Evolutionary conservation across 2,113 vertebrate genomes (phyloP).

Genomic region (Upupa epops): DNA sequence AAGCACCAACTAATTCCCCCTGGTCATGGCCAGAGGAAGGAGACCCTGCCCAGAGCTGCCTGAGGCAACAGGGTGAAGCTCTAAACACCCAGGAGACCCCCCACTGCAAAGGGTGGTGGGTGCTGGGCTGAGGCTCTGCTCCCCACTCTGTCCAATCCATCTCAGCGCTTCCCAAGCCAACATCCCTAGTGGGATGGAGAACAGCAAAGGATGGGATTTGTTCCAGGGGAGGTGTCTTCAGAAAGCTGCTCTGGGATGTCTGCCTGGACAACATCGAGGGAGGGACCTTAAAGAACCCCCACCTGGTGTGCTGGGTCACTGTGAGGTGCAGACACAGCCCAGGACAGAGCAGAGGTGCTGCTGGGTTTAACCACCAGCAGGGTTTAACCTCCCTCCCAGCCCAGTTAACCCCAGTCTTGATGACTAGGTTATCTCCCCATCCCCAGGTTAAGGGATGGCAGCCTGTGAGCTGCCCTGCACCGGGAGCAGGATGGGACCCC

Average conservation of each 20-base stretch:
- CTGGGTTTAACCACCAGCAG: rapidly evolving
- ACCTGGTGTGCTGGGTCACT: rapidly evolving
- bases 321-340: rapidly evolving
- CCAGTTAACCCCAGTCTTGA: rapidly evolving
- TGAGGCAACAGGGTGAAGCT: not conserved
- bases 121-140: not conserved
- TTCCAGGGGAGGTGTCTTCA: not conserved
- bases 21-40: not conserved
- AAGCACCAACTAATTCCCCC: not conserved
- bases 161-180: not conserved
- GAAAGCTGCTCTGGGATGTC: not conserved
- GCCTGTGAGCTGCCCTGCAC: rapidly evolving
- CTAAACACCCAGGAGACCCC: rapidly evolving
- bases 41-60: not conserved
- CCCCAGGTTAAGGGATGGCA: not conserved
- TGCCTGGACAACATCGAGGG: not conserved
- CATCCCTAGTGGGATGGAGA: not conserved
- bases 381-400: rapidly evolving
- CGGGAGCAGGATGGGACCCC: not conserved
- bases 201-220: not conserved
- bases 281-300: rapidly evolving
- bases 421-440: not conserved
- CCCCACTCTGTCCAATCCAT: not conserved
- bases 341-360: not conserved
- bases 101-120: rapidly evolving